A percentile compares a stretch with the other conserved stretches of the same genome.
Evolutionary conservation across 2,888 invertebrate genomes (phyloP).

Genomic region (Prionchulus punctatus): DNA sequence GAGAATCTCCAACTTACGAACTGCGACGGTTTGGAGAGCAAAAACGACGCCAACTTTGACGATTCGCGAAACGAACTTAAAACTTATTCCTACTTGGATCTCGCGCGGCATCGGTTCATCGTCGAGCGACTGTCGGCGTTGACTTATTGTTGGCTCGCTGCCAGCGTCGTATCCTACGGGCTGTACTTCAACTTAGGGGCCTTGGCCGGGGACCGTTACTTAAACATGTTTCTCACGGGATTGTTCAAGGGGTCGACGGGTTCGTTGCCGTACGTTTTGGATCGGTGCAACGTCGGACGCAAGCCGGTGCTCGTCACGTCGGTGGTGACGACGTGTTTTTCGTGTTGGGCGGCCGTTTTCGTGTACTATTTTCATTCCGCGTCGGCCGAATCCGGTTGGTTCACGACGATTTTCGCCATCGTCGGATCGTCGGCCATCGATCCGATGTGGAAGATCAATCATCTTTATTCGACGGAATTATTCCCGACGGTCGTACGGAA

Average conservation of each 20-base stretch:
- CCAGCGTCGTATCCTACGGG: slow-evolving; percentile 11
- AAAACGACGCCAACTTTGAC: too few species aligned
- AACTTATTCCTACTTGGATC: slow-evolving; percentile 8
- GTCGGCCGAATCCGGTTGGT: neutral
- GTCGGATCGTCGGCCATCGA: slow-evolving; percentile 11
- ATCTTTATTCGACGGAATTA: slow-evolving; percentile 11
- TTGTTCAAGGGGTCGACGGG: slow-evolving; percentile 13
- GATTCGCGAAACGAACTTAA: neutral
- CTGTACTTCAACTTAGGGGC: slow-evolving; percentile 9
- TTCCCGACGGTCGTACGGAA: slow-evolving; percentile 15
- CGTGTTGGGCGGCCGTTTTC: slow-evolving; percentile 8
- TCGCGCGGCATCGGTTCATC: neutral
- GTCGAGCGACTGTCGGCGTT: slow-evolving; percentile 1
- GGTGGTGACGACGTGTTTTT: neutral
- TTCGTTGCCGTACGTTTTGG: slow-evolving; percentile 8
- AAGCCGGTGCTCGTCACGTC: slow-evolving; percentile 2
- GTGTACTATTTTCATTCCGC: neutral
- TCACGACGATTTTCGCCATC: slow-evolving; percentile 7
- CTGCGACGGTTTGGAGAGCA: too few species aligned
- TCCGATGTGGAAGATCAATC: slow-evolving; percentile 14
- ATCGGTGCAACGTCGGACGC: slow-evolving; percentile 7
- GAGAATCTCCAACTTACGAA: too few species aligned
- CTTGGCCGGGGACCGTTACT: slow-evolving; percentile 9
- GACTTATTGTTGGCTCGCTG: slow-evolving; percentile 12
- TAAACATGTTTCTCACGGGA: slow-evolving; percentile 8